These are phyloP conservation scores for Danionella cerebrum DNA, from an alignment of 2,113 vertebrate genomes.

Conservation along the genomic window DNA sequence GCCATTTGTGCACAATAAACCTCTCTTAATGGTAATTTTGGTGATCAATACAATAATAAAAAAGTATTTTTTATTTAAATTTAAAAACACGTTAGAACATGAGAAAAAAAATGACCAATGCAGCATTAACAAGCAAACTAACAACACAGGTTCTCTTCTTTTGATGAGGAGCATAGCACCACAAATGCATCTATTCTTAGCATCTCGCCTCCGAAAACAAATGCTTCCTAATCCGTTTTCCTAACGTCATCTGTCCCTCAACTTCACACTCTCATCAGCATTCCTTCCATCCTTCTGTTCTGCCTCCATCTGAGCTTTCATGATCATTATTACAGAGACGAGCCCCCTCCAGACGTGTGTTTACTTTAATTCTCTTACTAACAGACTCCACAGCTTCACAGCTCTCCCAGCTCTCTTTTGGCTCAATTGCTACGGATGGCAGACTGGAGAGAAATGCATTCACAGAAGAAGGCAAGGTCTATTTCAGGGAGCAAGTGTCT, in stretches of 20 bases:
- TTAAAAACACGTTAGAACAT: too few species aligned
- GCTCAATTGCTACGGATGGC: not conserved
- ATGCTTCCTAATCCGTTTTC: conserved; percentile 50
- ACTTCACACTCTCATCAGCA: conserved; percentile 52
- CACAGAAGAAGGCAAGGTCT: conserved; percentile 36
- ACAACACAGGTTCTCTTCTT: too few species aligned
- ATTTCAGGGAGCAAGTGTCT: conserved; percentile 56
- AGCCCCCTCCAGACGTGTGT: not conserved
- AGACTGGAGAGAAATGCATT: not conserved
- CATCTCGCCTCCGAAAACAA: conserved; percentile 38
- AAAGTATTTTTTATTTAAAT: too few species aligned
- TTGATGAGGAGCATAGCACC: not conserved
- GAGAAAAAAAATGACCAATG: too few species aligned
- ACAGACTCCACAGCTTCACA: not conserved
- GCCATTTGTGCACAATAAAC: too few species aligned
- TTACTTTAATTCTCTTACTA: not conserved
- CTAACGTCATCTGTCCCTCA: conserved; percentile 24
- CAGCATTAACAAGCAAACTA: too few species aligned
- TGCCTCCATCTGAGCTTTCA: conserved; percentile 28
- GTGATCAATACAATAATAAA: too few species aligned
- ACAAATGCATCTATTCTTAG: conserved; percentile 53
- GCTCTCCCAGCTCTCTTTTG: too few species aligned
- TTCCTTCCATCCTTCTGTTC: conserved; percentile 63
- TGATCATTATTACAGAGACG: not conserved
- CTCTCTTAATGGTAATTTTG: too few species aligned